Conservation (phyloP, 53 echinoderm and acorn worm genomes). For the Stichopus horrens region DNA sequence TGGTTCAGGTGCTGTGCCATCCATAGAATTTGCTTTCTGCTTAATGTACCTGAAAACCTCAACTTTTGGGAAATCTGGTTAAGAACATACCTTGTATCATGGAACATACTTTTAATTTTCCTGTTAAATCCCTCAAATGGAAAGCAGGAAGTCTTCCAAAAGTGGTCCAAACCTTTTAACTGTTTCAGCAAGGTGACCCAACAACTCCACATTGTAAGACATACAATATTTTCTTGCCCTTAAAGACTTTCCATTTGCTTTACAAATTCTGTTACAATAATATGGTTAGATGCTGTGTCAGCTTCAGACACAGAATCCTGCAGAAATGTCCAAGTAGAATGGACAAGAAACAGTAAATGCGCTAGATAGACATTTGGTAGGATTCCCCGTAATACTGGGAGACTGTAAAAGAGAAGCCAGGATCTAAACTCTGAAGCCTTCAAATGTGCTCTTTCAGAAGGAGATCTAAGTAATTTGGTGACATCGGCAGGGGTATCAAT, state of each 20-base stretch:
- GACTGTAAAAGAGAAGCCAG: slow-evolving; percentile 52
- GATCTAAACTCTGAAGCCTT: slow-evolving; percentile 59
- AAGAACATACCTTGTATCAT: slow-evolving; percentile 51
- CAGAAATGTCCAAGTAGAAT: slow-evolving; percentile 36
- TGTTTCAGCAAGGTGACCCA: slow-evolving; percentile 53
- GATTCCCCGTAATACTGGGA: slow-evolving; percentile 42
- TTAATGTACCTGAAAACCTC: background rate
- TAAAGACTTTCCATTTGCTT: slow-evolving; percentile 39
- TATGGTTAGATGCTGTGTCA: slow-evolving; percentile 15
- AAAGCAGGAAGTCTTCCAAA: slow-evolving; percentile 44
- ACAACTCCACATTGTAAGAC: slow-evolving; percentile 53
- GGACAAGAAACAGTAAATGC: slow-evolving; percentile 44
- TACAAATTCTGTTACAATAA: slow-evolving; percentile 51
- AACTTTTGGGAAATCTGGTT: slow-evolving; percentile 46
- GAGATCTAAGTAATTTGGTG: slow-evolving; percentile 46
- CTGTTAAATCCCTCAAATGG: slow-evolving; percentile 55
- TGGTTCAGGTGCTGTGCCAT: background rate
- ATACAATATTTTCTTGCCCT: slow-evolving; percentile 30
- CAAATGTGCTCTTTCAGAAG: slow-evolving; percentile 48
- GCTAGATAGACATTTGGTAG: slow-evolving; percentile 36
- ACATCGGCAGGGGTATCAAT: slow-evolving; percentile 49
- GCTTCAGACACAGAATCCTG: slow-evolving; percentile 21
- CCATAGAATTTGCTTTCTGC: background rate
- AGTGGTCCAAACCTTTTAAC: slow-evolving; percentile 50
- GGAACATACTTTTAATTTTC: slow-evolving; percentile 38